Evolutionary conservation across 2,797 vertebrate species (phyloP), one percentile per base, ranked within the genome.

Genomic region (Acipenser ruthenus): DNA sequence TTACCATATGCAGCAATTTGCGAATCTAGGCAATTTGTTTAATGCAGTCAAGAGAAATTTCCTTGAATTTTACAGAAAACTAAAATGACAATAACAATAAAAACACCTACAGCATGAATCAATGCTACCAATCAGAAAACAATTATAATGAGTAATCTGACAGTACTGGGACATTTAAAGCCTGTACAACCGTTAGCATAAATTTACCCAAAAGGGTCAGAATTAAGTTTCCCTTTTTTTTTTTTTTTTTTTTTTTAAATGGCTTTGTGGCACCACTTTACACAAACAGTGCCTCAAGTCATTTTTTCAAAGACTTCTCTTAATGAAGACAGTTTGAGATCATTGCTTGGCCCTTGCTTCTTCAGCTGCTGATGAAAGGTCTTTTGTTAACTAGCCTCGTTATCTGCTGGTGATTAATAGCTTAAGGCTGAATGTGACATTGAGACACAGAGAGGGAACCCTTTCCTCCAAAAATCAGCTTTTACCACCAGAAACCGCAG

Each of bases 371-470:
- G 37, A 8, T 53, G 64, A 66, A 59, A 50, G 56, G n/a, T 5
- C 15, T 69, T 67, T 74, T 65, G 37, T 72, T 71, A 72, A 63
- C 53, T 62, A 65, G 64, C 60, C 70, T 76, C 67, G 63, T 76
- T 76, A 76, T 67, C 65, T 51, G 67, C 64, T 50, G 56, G 69
- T 73, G 75, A 77, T 71, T 65, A 74, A 77, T 71, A 66, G 69
- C 62, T 4, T 49, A 49, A 3, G 56, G 37, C 48, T 70, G 65
- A 62, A 72, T 56, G 70, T 67, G 65, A 72, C 70, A 63, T 52
- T 66, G 13, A 66, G 64, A 65, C 49, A 51, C 60, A 52, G 37
- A 48, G 58, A 13, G 67, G 48, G 49, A 60, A 61, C 23, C 10
- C 49, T 58, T 58, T 58, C 55, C 55, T 58, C 13, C 13, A 58